Percentiles rank a stretch among this genome's conserved stretches.
Evolutionary conservation across 2,888 invertebrate genomes (phyloP).

Genomic region (Phania funesta): DNA sequence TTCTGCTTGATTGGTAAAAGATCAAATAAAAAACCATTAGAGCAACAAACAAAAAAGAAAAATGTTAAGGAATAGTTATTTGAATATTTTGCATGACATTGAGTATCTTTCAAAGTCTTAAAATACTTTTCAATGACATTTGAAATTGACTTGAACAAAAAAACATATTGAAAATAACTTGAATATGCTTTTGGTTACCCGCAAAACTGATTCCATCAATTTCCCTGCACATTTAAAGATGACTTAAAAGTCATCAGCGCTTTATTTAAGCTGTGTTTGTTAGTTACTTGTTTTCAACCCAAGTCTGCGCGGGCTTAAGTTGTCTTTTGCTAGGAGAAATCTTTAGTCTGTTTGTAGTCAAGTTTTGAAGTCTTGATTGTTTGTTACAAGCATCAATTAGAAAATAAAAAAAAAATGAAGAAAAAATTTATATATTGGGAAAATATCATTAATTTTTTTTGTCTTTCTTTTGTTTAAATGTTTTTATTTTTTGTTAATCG

Average conservation of each 20-base stretch:
- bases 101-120: slow-evolving; percentile 59
- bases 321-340: slow-evolving; percentile 6
- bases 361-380: slow-evolving; percentile 62
- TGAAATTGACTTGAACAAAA: slow-evolving; percentile 29
- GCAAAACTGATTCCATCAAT: slow-evolving; percentile 61
- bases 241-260: slow-evolving; percentile 67
- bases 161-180: slow-evolving; percentile 34
- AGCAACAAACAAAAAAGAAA: not conserved
- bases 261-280: slow-evolving; percentile 29
- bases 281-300: not conserved
- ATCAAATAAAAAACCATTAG: slow-evolving; percentile 28
- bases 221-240: slow-evolving; percentile 44
- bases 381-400: slow-evolving; percentile 68
- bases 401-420: slow-evolving; percentile 58
- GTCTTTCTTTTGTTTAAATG: not conserved
- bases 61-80: slow-evolving; percentile 32
- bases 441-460: slow-evolving; percentile 20
- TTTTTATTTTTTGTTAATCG: slow-evolving; percentile 47
- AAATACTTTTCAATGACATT: slow-evolving; percentile 66
- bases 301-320: not conserved
- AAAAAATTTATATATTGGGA: slow-evolving; percentile 19
- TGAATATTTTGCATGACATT: slow-evolving; percentile 63
- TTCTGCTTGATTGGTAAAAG: slow-evolving; percentile 21
- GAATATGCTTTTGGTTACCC: slow-evolving; percentile 20
- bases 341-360: not conserved